Base-by-base conservation (phyloP, 2,797 vertebrate species). In the Enteromius trimaculatus region DNA sequence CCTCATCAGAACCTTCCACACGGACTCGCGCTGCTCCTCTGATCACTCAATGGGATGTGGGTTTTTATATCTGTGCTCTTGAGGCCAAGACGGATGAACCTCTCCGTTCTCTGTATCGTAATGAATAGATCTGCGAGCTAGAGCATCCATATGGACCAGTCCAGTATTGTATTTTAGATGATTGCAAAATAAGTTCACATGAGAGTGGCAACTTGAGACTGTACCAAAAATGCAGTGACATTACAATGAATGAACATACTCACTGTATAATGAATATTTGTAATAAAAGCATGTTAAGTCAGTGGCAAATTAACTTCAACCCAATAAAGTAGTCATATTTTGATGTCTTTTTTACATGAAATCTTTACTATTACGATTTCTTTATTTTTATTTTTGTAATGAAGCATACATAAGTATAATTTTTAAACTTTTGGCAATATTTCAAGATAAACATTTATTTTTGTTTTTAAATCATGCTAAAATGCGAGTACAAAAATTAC, bases 11-110 rank as follows among this genome's bases (percentile, higher is more conserved):
- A 68, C 77, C 74, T 80, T 42, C 44, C 31, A 49, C 85, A 88
- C 70, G 51, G 26, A 82, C 85, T 86, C 42, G 74, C 76, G 60
- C 84, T 70, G 55, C 26, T 70, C 23, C 68, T 80, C 66, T 84
- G 87, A 78, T 53, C 47, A 83, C 80, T 71, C 86, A 86, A 14
- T 14, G 4, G 49, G 47, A 55, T 76, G 11, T 66, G 34, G 11
- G 17, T 42, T 82, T 75, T 82, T 47, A 68, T 76, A 75, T 76
- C 17, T 53, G 70, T 55, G 60, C 16, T 3, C 31, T 44, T 39
- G 47, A 65, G 17, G 55, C 60, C 10, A 21, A 23, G 69, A 81
- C 29, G 6, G 44, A 81, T 51, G 21, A 81, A 51, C 19, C 47
- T 21, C 21, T 26, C 7, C 6, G 6, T 17, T 62, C 39, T 60